Evolutionary conservation across 2,888 invertebrate genomes (phyloP).

Genomic region (Drosophila fulvimacula): DNA sequence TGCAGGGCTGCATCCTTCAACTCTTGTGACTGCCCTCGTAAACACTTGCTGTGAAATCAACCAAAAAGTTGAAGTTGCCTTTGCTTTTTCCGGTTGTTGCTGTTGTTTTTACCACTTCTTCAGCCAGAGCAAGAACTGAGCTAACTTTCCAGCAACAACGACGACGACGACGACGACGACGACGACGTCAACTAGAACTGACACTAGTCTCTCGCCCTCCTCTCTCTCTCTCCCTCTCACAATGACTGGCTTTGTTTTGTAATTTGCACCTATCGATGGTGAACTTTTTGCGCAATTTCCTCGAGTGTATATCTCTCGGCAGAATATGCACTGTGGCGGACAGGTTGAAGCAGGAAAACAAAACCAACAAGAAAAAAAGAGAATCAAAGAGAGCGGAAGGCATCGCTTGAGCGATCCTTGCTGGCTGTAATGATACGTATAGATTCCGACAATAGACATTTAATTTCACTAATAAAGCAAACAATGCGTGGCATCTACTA

Average conservation of each 20-base stretch:
- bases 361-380: conserved; percentile 42
- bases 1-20: too few species aligned
- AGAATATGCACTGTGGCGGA: not conserved
- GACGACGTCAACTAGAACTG: conserved; percentile 28
- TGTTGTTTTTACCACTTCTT: conserved; percentile 37
- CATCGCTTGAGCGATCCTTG: not conserved
- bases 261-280: conserved; percentile 81
- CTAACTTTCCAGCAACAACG: conserved; percentile 25
- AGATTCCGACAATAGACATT: conserved; percentile 65
- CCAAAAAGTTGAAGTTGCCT: conserved; percentile 42
- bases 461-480: conserved; percentile 79
- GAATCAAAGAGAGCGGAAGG: not conserved
- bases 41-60: conserved; percentile 39
- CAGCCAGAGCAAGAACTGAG: conserved; percentile 27
- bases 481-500: conserved; percentile 61
- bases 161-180: conserved; percentile 12
- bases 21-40: not conserved
- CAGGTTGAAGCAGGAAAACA: not conserved
- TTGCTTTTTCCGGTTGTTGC: conserved; percentile 36
- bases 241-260: conserved; percentile 72
- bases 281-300: conserved; percentile 62
- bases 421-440: conserved; percentile 33
- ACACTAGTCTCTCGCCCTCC: conserved; percentile 30
- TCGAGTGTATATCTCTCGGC: conserved; percentile 24
- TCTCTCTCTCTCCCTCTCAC: too few species aligned